Evolutionary conservation across 1,140 invertebrate genomes (phyloP), one percentile per base, ranked within the genome.

Genomic region (Drosophila nasuta): DNA sequence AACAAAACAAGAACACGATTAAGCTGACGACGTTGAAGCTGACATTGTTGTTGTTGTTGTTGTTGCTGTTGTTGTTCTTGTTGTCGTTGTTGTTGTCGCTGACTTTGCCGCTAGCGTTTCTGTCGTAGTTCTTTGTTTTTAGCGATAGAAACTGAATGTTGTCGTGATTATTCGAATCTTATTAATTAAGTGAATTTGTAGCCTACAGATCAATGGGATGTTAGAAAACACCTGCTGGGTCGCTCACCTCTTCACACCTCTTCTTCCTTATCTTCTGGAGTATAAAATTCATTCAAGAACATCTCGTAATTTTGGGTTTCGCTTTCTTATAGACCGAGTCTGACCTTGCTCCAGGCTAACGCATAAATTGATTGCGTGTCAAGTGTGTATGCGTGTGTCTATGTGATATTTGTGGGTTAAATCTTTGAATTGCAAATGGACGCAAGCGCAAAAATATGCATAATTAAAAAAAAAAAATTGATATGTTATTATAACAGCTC

Each of bases 341-440:
- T 25, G 68, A 11, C 60, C 68, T 71, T 64, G 68, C 68, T 17
- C 17, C n/a, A 13, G 38, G 59, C 63, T 38, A 65, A 3, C 20
- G 20, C 3, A 25, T 25, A 25, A 25, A 25, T 25, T 25, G 20
- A 25, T 25, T 25, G 20, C 20, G 20, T 25, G 20, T 25, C 20
- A 20, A 20, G 20, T 25, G 13, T 6, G 33, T 28, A 15, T 0
- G 20, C 0, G 20, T 20, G 17, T 20, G 20, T 25, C 3, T 25
- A 10, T 6, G 33, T 38, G 25, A n/a, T 35, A 8, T 56, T 43
- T 7, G 51, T 28, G 48, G 48, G 48, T 30, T 33, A 33, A 33
- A 33, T 33, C 20, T 25, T 25, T 25, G 20, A 25, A 25, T 25
- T 25, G 20, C 20, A 25, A 25, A 25, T 25, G 20, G 3, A 25